A percentile compares a stretch with the other conserved stretches of the same genome.
phyloP scores from a whole-genome alignment of 2,113 vertebrate species.

The Vulpes ferrilata region DNA sequence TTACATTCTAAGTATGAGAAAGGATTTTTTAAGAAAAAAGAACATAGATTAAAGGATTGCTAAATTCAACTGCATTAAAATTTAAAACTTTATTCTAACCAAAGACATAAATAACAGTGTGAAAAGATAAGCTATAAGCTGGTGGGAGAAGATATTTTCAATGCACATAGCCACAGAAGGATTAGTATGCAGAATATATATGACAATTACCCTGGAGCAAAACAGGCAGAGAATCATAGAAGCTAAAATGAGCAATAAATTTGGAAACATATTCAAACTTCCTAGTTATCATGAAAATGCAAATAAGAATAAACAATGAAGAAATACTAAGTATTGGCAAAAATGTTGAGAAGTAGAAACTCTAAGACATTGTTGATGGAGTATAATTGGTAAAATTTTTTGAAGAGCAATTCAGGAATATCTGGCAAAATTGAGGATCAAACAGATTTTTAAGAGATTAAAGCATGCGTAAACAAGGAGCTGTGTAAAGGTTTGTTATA shows the following conservation, averaged over 20 bases:
- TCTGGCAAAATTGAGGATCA: background rate
- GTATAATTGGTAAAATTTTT: conserved; percentile 55
- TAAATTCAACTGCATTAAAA: conserved; percentile 34
- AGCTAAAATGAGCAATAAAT: conserved; percentile 49
- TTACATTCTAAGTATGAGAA: conserved; percentile 35
- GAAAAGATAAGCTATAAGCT: background rate
- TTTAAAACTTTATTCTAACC: conserved; percentile 14
- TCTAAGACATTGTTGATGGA: background rate
- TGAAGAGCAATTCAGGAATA: conserved; percentile 38
- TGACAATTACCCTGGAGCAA: background rate
- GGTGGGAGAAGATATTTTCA: conserved; percentile 16
- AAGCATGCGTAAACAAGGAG: background rate
- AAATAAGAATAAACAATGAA: conserved; percentile 47
- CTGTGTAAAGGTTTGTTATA: conserved; percentile 18
- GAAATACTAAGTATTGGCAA: background rate
- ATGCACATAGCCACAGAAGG: background rate
- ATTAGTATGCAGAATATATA: conserved; percentile 37
- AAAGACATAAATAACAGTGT: conserved; percentile 8
- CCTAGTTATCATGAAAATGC: conserved; percentile 7
- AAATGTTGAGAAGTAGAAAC: conserved; percentile 49
- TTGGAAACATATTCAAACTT: conserved; percentile 39
- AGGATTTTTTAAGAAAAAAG: background rate
- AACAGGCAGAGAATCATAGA: conserved; percentile 54
- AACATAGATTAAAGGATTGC: conserved; percentile 37
- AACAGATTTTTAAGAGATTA: conserved; percentile 28